Percentiles rank a stretch among this genome's conserved stretches.
These are phyloP conservation scores for Stichodactyla helianthus DNA, from an alignment of 64 coral and sea anemone genomes.

Conservation along the genomic window DNA sequence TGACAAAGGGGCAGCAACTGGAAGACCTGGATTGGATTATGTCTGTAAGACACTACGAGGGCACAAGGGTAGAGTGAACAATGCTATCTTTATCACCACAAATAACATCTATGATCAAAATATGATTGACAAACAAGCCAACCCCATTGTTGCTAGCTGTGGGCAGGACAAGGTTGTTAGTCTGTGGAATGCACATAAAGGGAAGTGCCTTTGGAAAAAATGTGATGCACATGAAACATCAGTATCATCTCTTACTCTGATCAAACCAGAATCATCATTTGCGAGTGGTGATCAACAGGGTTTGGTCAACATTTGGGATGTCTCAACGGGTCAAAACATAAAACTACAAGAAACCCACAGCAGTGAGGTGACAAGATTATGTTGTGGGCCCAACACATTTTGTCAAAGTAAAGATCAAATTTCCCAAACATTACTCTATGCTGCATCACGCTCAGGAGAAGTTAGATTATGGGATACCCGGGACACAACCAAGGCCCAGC, in stretches of 20 bases:
- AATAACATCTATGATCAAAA: conserved; percentile 76
- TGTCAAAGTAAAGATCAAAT: conserved; percentile 32
- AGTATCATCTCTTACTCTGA: conserved; percentile 47
- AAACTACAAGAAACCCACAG: conserved; percentile 54
- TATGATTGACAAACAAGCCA: conserved; percentile 50
- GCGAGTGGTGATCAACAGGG: conserved; percentile 77
- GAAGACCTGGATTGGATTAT: conserved; percentile 71
- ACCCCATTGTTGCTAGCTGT: conserved; percentile 70
- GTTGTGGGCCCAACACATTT: conserved; percentile 40
- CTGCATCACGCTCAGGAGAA: conserved; percentile 63
- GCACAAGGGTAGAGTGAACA: conserved; percentile 56
- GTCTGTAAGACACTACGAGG: conserved; percentile 76
- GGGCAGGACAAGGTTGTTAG: conserved; percentile 61
- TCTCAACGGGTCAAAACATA: conserved; percentile 39
- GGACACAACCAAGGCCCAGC: conserved; percentile 29
- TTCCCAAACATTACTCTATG: conserved; percentile 15
- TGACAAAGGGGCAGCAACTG: conserved; percentile 56
- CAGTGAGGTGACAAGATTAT: conserved; percentile 35
- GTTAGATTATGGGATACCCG: conserved; percentile 72
- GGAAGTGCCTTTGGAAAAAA: conserved; percentile 75
- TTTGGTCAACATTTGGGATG: conserved; percentile 62
- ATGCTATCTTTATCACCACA: conserved; percentile 62
- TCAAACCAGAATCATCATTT: conserved; percentile 47
- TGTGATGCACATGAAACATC: conserved; percentile 38
- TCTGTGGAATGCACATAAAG: conserved; percentile 65